Conservation (phyloP, 1,140 invertebrate species). For the Apis dorsata region DNA sequence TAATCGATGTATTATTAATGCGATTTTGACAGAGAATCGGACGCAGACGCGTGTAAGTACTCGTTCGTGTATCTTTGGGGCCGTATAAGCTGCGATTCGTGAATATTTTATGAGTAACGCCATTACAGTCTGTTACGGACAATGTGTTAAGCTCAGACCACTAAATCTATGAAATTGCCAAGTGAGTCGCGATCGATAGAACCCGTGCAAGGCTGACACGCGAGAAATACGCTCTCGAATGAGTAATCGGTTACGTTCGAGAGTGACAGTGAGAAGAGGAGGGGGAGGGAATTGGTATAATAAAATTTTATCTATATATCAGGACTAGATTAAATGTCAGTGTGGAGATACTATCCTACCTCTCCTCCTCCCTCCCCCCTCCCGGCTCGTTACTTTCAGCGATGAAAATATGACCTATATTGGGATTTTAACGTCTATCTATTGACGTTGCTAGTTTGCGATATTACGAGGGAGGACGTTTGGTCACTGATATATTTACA, state of each 20-base stretch:
- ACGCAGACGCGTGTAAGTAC: constrained; percentile 39
- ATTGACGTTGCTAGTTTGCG: background rate
- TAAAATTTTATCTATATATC: constrained; percentile 56
- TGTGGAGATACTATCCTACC: background rate
- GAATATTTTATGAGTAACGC: constrained; percentile 58
- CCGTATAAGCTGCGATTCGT: constrained; percentile 43
- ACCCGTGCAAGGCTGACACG: constrained; percentile 17
- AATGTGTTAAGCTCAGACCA: constrained; percentile 53
- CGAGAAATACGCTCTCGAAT: constrained; percentile 45
- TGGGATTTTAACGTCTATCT: constrained; percentile 7
- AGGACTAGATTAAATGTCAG: constrained; percentile 51
- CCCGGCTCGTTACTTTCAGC: background rate
- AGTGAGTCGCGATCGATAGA: constrained; percentile 44
- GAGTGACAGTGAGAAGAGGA: background rate
- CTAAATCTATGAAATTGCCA: constrained; percentile 62
- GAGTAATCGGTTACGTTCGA: constrained; percentile 46
- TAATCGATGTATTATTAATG: constrained; percentile 65
- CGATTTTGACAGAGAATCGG: constrained; percentile 54
- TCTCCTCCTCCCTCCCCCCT: too few species aligned
- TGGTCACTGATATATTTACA: constrained; percentile 36
- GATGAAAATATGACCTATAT: constrained; percentile 20
- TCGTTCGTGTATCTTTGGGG: constrained; percentile 53
- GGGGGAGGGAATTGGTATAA: constrained; percentile 34
- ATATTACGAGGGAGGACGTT: constrained; percentile 17
- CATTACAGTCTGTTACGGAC: constrained; percentile 55